Evolutionary conservation across 2,888 invertebrate species (phyloP).

Genomic region (Blastobasis adustella): DNA sequence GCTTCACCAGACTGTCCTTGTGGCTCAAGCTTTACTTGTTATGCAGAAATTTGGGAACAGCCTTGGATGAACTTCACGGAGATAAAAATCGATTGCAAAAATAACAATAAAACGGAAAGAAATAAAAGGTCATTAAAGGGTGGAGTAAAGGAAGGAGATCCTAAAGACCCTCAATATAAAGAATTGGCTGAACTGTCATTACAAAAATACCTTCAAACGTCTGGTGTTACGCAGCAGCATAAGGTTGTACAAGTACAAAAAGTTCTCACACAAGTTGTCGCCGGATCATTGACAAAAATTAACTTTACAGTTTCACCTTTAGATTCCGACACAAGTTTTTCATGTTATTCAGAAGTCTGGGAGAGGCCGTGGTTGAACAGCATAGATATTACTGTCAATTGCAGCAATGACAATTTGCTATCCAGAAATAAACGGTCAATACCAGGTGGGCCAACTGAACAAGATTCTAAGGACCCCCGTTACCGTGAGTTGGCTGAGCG

Average conservation of each 20-base stretch:
- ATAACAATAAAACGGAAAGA: constrained; percentile 13
- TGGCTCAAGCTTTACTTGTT: constrained; percentile 30
- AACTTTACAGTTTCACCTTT: constrained; percentile 15
- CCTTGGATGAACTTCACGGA: constrained; percentile 67
- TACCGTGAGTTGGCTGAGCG: constrained; percentile 19
- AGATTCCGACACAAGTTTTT: constrained; percentile 8
- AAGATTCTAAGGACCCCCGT: constrained; percentile 17
- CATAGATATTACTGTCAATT: constrained; percentile 20
- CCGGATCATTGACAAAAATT: constrained; percentile 62
- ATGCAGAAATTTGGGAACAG: constrained; percentile 70
- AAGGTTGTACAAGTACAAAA: constrained; percentile 34
- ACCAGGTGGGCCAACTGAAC: not conserved
- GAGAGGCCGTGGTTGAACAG: constrained; percentile 20
- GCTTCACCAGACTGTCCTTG: not conserved
- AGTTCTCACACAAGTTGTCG: constrained; percentile 54
- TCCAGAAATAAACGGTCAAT: not conserved
- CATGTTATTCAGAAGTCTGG: constrained; percentile 27
- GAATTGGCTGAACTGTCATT: constrained; percentile 33
- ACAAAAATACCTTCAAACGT: constrained; percentile 15
- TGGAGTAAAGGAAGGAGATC: constrained; percentile 13
- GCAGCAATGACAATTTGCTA: constrained; percentile 3
- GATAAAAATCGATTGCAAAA: constrained; percentile 7
- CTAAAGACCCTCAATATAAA: constrained; percentile 23
- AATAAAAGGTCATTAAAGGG: not conserved
- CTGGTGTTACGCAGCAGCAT: constrained; percentile 10